Evolutionary conservation across 1,140 invertebrate species (phyloP).

Genomic region (Zaprionus taronus): DNA sequence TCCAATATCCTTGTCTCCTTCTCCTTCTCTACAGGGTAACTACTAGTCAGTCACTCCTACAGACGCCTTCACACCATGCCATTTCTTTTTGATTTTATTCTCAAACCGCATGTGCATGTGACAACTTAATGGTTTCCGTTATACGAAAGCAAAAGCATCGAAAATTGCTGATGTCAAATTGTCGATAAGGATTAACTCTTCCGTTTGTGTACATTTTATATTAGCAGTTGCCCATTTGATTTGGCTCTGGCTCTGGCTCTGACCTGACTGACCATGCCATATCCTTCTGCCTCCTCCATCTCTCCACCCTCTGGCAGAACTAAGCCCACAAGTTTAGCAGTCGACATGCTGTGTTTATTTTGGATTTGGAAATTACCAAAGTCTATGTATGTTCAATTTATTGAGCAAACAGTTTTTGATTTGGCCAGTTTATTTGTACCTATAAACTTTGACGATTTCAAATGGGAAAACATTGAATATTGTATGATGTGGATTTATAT

Average conservation of each 20-base stretch:
- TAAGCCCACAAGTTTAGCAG: background rate
- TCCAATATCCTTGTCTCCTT: background rate
- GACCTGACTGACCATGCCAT: background rate
- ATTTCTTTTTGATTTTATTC: constrained; percentile 16
- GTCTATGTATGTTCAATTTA: constrained; percentile 63
- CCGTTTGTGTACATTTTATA: constrained; percentile 78
- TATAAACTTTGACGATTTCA: background rate
- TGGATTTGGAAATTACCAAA: constrained; percentile 64
- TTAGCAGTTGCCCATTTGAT: constrained; percentile 78
- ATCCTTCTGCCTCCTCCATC: background rate
- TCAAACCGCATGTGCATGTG: constrained; percentile 62
- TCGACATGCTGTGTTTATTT: constrained; percentile 61
- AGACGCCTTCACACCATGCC: background rate
- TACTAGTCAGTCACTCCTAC: background rate
- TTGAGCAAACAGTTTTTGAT: constrained; percentile 61
- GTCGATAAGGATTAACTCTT: constrained; percentile 81
- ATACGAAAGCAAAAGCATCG: constrained; percentile 78
- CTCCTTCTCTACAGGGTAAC: constrained; percentile 1
- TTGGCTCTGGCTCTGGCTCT: constrained; percentile 42
- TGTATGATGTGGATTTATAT: background rate
- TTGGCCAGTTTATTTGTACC: constrained; percentile 45
- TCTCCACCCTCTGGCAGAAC: background rate
- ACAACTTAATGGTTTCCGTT: constrained; percentile 81
- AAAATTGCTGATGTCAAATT: constrained; percentile 81
- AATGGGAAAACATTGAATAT: background rate